Evolutionary conservation across 2,888 invertebrate species (phyloP), one percentile per base, ranked within the genome.

Genomic region (Rhingia campestris): DNA sequence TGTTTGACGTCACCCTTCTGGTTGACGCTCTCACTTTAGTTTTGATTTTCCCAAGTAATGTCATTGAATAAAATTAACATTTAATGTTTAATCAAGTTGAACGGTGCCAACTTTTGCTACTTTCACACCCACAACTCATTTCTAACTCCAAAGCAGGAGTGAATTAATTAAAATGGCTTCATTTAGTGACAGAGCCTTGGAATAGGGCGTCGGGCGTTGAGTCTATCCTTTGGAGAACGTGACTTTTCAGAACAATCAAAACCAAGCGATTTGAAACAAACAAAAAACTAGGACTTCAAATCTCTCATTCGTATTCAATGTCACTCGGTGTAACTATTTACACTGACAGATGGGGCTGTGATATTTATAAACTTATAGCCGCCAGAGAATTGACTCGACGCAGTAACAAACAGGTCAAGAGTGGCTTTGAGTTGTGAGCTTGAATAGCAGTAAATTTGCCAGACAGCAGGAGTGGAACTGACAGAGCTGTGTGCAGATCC

Each of bases 301-400:
- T 79, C 69, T 66, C 64, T 84, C 61, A 70, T 84, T 84, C 74
- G 79, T 74, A 84, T 84, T 84, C 84, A 66, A 79, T 84, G 84
- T 73, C 79, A 75, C 54, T 74, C 73, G 69, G 39, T 51, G 77
- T 69, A 82, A 77, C 73, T 82, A 82, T 82, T 82, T 82, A 63
- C 73, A 41, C 56, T 63, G 32, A 9, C 53, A 73, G 67, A 54
- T 56, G 54, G 39, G 66, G 54, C 61, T 51, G 51, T 64, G 10
- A 67, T 70, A 75, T 80, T 75, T 84, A 75, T 84, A 64, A 74
- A 66, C 74, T 84, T 39, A 69, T 66, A n/a, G n/a, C 59, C 74
- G 39, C 69, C 49, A 32, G 69, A 10, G 74, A 79, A 53, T 69
- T 79, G 47, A 84, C 74, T 80, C 58, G 37, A 41, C 58, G 69